phyloP scores from a whole-genome alignment of 2,888 invertebrate species.

The Mylabris sibirica region DNA sequence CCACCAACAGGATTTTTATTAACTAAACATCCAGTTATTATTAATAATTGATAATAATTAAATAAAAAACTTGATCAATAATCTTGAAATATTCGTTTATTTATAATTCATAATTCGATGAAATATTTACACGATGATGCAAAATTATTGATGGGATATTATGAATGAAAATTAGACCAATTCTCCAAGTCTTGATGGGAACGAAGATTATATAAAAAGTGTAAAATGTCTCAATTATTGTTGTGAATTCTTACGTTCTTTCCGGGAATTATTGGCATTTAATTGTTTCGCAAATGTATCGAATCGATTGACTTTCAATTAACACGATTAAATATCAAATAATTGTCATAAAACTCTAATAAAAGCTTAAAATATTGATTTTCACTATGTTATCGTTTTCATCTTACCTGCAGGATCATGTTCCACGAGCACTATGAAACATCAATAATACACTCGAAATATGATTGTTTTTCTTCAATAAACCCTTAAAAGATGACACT shows the following conservation, averaged over 20 bases:
- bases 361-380: neutral
- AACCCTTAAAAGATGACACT: conserved; percentile 48
- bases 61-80: neutral
- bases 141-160: neutral
- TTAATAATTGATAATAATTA: neutral
- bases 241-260: neutral
- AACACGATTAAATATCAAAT: conserved; percentile 22
- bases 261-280: neutral
- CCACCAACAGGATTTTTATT: conserved; percentile 16
- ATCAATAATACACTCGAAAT: conserved; percentile 40
- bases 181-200: neutral
- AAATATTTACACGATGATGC: neutral
- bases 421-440: conserved; percentile 35
- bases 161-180: neutral
- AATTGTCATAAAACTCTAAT: neutral
- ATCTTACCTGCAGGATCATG: conserved; percentile 44
- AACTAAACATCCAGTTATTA: conserved; percentile 8
- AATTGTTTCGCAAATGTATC: neutral
- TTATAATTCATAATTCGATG: neutral
- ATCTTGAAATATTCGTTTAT: neutral
- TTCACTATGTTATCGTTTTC: neutral
- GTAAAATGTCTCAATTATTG: neutral
- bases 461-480: conserved; percentile 5
- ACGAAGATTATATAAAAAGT: neutral
- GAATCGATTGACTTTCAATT: conserved; percentile 7